Base-by-base conservation (phyloP, 2,888 invertebrate genomes). In the Sminthurinus aureus region DNA sequence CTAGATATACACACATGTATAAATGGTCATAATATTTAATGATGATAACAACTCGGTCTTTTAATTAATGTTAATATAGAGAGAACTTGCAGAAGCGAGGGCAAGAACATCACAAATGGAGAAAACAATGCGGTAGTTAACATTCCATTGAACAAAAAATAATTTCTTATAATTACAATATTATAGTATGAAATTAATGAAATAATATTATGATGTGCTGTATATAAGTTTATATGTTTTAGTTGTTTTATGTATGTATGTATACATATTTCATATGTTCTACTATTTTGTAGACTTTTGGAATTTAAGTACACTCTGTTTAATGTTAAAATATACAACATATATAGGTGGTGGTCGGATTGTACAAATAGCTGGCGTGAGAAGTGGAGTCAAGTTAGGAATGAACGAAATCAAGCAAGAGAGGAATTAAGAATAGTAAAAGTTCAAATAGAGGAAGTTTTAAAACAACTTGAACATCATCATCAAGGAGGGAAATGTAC, bases 41-140 rank as follows among this genome's bases (percentile, higher is more conserved):
- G n/a, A n/a, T 22, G 4, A 18, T 20, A 69, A 69, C n/a, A n/a
- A n/a, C n/a, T n/a, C n/a, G n/a, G n/a, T n/a, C n/a, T 69, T 69
- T 18, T 58, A n/a, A 12, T 58, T 58, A 58, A 12, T 58, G 15
- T 69, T 69, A 20, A 22, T n/a, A 18, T 51, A 84, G 84, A 79
- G 82, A 71, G 98, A 99, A 90, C 91, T 99, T 87, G 98, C 98
- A 89, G 98, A 98, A 90, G 97, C 98, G 0, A 92, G 97, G 87
- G 97, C 97, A 4, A 91, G 98, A 86, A 97, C 98, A 20, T 95
- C 97, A 0, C 98, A 99, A 91, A 99, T 99, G 99, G 99, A 99
- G 90, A 98, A 98, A 91, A 99, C 98, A 0, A 98, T 99, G 98
- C 92, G 98, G 84, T 99, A 98, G 98, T 58, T 15, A 58, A 58